Base-by-base conservation (phyloP, 2,888 invertebrate genomes). In the Mythimna loreyi region DNA sequence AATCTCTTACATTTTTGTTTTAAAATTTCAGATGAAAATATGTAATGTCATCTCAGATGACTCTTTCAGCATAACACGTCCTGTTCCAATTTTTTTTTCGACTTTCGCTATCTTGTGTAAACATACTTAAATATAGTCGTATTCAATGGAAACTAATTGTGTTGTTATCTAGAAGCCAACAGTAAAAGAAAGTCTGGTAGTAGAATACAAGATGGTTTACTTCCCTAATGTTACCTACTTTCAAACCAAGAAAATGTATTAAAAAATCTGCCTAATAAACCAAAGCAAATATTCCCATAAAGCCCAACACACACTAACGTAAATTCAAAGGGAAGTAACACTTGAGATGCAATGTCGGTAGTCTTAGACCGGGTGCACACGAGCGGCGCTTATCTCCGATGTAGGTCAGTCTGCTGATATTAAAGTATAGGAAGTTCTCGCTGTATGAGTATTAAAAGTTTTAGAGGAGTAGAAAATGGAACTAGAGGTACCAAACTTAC, bases 361-460 rank as follows among this genome's bases (percentile, higher is more conserved):
- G 62, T 65, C 72, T 82, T 82, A 82, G 74, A 21, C 66, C 80
- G 28, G 33, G 81, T 69, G 77, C 72, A 77, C 72, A 72, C 77
- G 65, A 57, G 36, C 60, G 60, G 56, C 55, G 71, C 72, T 83
- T 87, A 87, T 75, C 55, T 68, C 30, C 71, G 74, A 90, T 86
- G 81, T 88, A 81, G 91, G 91, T 89, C 91, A 85, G 65, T 71
- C 76, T 69, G 76, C 78, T 82, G 81, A 90, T 90, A 90, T 89
- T 89, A 86, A 84, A 85, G 82, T 87, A 84, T 89, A 82, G 78
- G 76, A 82, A 85, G 71, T 66, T 81, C 72, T 67, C 69, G 60
- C 78, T 82, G 61, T 76, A 59, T 61, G 28, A 66, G 74, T 69
- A 79, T 85, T 78, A 66, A 67, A 75, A 75, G 63, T 72, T 77